These are phyloP conservation scores for Troides aeacus DNA, from an alignment of 2,888 invertebrate genomes.

Conservation along the genomic window DNA sequence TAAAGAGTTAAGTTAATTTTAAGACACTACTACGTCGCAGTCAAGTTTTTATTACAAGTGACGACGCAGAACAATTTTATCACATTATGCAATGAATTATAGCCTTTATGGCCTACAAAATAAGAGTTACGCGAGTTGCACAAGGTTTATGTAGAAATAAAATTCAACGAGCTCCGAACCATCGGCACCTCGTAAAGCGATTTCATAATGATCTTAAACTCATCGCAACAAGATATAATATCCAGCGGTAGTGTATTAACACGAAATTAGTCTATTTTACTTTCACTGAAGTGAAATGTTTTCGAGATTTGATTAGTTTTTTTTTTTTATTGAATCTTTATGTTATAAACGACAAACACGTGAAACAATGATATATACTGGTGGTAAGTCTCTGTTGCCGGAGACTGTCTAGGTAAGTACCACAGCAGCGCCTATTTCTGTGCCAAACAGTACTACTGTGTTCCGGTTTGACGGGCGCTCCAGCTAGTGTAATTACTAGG, in stretches of 20 bases:
- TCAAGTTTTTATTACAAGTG: not conserved
- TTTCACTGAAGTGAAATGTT: conserved; percentile 51
- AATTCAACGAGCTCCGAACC: conserved; percentile 5
- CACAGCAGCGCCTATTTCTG: too few relatives aligned
- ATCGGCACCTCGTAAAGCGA: not conserved
- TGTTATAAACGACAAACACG: not conserved
- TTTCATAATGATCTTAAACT: conserved; percentile 13
- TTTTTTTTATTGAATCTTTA: conserved; percentile 1
- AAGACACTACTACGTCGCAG: too few relatives aligned
- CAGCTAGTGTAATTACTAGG: too few relatives aligned
- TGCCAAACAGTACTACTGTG: too few relatives aligned
- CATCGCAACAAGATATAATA: conserved; percentile 5
- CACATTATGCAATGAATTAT: conserved; percentile 34
- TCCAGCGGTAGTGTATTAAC: not conserved
- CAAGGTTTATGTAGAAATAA: conserved; percentile 24
- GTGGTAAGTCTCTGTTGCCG: too few relatives aligned
- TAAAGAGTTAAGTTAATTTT: too few relatives aligned
- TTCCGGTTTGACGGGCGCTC: too few relatives aligned
- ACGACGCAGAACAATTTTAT: conserved; percentile 11
- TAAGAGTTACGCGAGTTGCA: conserved; percentile 38
- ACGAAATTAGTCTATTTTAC: conserved; percentile 45
- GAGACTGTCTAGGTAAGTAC: too few relatives aligned
- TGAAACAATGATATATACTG: not conserved
- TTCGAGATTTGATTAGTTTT: conserved; percentile 40
- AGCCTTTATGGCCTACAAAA: conserved; percentile 33